These are phyloP conservation scores for Yoshiicerus persimilis DNA, from an alignment of 1,140 invertebrate genomes.

Conservation along the genomic window DNA sequence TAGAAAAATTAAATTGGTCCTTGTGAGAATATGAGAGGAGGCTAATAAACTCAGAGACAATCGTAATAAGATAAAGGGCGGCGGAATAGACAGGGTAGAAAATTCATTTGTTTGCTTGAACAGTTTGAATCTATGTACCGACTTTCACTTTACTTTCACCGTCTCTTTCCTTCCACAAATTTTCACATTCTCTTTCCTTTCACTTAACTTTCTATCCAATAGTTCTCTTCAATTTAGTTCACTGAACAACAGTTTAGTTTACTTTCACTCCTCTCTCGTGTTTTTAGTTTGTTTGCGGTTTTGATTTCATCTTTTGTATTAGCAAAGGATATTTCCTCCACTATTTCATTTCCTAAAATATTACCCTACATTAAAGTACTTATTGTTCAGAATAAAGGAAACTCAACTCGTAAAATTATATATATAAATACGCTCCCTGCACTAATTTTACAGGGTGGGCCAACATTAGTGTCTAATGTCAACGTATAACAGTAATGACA, in stretches of 20 bases:
- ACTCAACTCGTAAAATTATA: not conserved
- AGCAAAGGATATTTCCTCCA: not conserved
- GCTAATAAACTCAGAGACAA: not conserved
- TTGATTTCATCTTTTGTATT: not conserved
- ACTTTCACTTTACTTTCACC: not conserved
- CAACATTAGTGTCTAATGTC: too few species aligned
- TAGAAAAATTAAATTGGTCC: not conserved
- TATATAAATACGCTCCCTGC: too few species aligned
- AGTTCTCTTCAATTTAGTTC: not conserved
- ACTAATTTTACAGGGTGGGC: too few species aligned
- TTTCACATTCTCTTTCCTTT: not conserved
- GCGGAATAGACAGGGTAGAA: not conserved
- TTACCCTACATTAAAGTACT: not conserved
- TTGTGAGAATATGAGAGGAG: not conserved
- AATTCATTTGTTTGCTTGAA: conserved; percentile 13
- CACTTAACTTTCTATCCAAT: not conserved
- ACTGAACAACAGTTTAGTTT: not conserved
- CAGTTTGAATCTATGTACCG: not conserved
- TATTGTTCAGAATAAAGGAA: not conserved
- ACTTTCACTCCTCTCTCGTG: not conserved
- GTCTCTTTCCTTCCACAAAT: not conserved
- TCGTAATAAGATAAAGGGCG: not conserved
- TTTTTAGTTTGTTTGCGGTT: not conserved
- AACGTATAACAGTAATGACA: not conserved
- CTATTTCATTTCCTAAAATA: not conserved